Base-by-base conservation (phyloP, 2,113 vertebrate genomes). In the Prochilodus magdalenae region DNA sequence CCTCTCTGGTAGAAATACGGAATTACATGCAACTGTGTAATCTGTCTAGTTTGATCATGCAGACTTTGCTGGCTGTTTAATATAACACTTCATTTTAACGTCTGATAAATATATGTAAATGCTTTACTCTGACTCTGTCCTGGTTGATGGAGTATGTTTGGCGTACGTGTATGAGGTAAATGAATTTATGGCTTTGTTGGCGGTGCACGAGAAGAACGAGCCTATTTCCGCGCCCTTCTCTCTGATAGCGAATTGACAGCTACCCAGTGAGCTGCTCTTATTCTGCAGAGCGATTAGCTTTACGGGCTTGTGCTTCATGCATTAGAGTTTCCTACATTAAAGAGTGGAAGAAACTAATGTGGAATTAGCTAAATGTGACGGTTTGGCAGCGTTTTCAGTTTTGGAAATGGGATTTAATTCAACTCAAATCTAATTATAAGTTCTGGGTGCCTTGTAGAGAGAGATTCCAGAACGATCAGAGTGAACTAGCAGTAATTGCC, bases 401-500 rank as follows among this genome's bases (percentile, higher is more conserved):
- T 59, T 73, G 57, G 14, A 77, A 86, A 86, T 44, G 18, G 82
- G 51, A 53, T 55, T 80, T 72, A 80, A 86, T 83, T 77, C 3
- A 60, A 83, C 78, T 59, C 16, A 22, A 85, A 79, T 47, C 18
- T 51, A 75, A 67, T 62, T 63, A 30, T 10, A 16, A 65, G 30
- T 79, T 53, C 6, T 4, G 24, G n/a, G 73, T 5, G 26, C n/a
- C 55, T 57, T 7, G 5, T 57, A n/a, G 12, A 4, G 14, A 60
- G 53, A 60, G 66, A 49, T 75, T 70, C 67, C 27, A 10, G 40
- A 51, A 65, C 62, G 49, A 65, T 75, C 15, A 75, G 20, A 55
- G n/a, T 62, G 15, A 80, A 69, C 63, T 20, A 73, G 44, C 53
- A 63, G 12, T 33, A 70, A 63, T 67, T 51, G 57, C 40, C 33